phyloP scores from a whole-genome alignment of 2,888 invertebrate species.

The Exocentrus adspersus region DNA sequence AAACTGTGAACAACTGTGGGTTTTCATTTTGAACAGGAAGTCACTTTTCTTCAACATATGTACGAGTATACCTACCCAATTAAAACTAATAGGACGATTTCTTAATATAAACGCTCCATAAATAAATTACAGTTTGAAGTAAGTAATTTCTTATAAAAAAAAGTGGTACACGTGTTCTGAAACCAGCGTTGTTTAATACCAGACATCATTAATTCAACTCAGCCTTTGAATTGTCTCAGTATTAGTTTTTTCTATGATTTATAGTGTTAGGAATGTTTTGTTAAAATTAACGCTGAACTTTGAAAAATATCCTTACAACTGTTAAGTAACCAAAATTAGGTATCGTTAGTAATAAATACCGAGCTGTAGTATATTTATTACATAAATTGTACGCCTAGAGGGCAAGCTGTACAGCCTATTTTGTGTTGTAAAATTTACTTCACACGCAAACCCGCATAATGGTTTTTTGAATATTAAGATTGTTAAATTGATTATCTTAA shows the following conservation, averaged over 20 bases:
- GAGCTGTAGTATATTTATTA: constrained; percentile 7
- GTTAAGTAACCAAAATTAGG: background rate
- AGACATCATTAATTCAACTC: constrained; percentile 14
- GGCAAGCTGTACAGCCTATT: constrained; percentile 16
- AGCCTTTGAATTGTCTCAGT: constrained; percentile 3
- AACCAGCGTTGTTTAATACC: no score
- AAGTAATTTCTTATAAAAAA: background rate
- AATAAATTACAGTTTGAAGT: constrained; percentile 17
- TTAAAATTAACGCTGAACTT: background rate
- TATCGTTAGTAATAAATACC: constrained; percentile 1
- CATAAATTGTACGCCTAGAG: background rate
- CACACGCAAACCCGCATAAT: constrained; percentile 37
- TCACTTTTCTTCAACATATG: no score
- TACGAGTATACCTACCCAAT: no score
- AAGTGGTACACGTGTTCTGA: constrained; percentile 5
- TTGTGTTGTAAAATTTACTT: constrained; percentile 15
- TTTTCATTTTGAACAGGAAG: no score
- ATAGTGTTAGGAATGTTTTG: constrained; percentile 7
- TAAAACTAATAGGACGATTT: no score
- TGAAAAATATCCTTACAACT: constrained; percentile 2
- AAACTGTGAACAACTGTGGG: no score
- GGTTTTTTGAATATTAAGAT: constrained; percentile 36
- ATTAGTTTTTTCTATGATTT: constrained; percentile 22
- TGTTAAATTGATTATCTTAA: constrained; percentile 41
- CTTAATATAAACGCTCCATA: constrained; percentile 14